phyloP scores from a whole-genome alignment of 2,113 vertebrate species.

The Danio rerio region GRCz12tu NC_133200.1:11959001-11959500 shows the following conservation, averaged over 20 bases:
- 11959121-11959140: too few species aligned
- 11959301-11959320: neutral
- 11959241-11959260: neutral
- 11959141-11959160: neutral
- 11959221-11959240: neutral
- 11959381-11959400: neutral
- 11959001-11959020: neutral
- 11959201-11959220: neutral
- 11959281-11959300: neutral
- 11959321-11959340: neutral
- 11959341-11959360: neutral
- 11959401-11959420: neutral
- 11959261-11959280: neutral
- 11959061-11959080: slow-evolving; percentile 3
- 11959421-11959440: neutral
- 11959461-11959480: too few species aligned
- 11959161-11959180: neutral
- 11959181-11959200: neutral
- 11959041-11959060: neutral
- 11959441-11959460: too few species aligned
- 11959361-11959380: neutral
- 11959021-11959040: neutral
- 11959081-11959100: neutral
- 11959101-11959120: neutral
- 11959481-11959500: too few species aligned